These are phyloP conservation scores for Chrysodeixis includens DNA, from an alignment of 2,888 invertebrate species.

Conservation along the genomic window DNA sequence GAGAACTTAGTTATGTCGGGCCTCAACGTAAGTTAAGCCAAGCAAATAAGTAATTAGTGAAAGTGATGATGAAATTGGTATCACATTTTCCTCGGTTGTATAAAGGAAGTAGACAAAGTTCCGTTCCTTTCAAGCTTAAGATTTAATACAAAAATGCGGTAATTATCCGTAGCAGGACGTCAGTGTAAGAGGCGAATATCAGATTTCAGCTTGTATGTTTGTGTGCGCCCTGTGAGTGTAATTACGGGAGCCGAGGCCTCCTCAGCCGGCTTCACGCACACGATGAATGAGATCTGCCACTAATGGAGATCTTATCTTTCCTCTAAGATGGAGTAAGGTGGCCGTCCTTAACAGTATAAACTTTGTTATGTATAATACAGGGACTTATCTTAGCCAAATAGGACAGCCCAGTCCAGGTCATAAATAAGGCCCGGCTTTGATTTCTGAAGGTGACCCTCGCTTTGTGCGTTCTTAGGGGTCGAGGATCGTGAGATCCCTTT, in stretches of 20 bases:
- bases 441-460: slow-evolving; percentile 84
- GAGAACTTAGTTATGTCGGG: slow-evolving; percentile 15
- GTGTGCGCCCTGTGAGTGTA: slow-evolving; percentile 76
- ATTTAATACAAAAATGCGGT: slow-evolving; percentile 57
- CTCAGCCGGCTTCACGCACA: slow-evolving; percentile 75
- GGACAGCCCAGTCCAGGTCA: slow-evolving; percentile 79
- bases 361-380: slow-evolving; percentile 81
- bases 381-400: slow-evolving; percentile 82
- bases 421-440: slow-evolving; percentile 86
- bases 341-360: slow-evolving; percentile 81
- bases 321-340: slow-evolving; percentile 81
- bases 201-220: slow-evolving; percentile 68
- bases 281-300: slow-evolving; percentile 84
- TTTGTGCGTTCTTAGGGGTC: slow-evolving; percentile 75
- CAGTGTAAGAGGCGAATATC: slow-evolving; percentile 67
- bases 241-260: slow-evolving; percentile 73
- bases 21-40: slow-evolving; percentile 27
- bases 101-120: slow-evolving; percentile 39
- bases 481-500: slow-evolving; percentile 80
- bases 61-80: slow-evolving; percentile 37
- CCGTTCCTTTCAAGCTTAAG: slow-evolving; percentile 47
- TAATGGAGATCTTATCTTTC: slow-evolving; percentile 86
- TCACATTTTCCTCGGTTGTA: slow-evolving; percentile 37
- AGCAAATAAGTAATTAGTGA: slow-evolving; percentile 48
- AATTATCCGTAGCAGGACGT: slow-evolving; percentile 53